Evolutionary conservation across 2,888 invertebrate species (phyloP).

Genomic region (Nyleta sp.): DNA sequence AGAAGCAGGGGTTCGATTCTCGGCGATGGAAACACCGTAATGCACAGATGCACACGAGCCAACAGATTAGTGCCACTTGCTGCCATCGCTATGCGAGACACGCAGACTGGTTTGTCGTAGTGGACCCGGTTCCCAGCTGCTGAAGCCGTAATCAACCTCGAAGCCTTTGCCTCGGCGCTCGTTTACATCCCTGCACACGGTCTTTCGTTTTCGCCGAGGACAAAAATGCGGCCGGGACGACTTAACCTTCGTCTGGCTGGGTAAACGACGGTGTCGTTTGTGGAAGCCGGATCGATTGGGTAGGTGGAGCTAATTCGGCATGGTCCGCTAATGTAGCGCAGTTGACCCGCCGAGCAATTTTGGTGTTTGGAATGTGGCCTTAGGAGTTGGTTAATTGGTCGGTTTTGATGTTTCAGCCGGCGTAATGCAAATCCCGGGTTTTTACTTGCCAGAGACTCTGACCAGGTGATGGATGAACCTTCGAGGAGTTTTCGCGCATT

Average conservation of each 20-base stretch:
- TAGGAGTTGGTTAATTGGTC: slow-evolving; percentile 9
- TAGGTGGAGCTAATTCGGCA: slow-evolving; percentile 12
- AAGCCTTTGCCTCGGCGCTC: slow-evolving; percentile 34
- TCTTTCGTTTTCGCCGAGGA: not conserved
- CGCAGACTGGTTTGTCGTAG: slow-evolving; percentile 44
- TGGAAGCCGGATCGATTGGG: slow-evolving; percentile 24
- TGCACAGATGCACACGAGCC: slow-evolving; percentile 70
- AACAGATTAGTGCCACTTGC: slow-evolving; percentile 73
- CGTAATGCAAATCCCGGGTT: not conserved
- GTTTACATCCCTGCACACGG: slow-evolving; percentile 28
- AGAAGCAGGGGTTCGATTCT: slow-evolving; percentile 69
- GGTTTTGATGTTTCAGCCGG: not conserved
- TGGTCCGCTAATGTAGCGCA: not conserved
- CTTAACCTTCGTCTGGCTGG: slow-evolving; percentile 13
- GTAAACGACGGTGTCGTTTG: slow-evolving; percentile 19
- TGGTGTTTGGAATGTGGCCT: slow-evolving; percentile 23
- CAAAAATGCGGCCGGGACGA: slow-evolving; percentile 26
- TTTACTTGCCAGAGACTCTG: no score
- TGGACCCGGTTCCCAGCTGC: slow-evolving; percentile 43
- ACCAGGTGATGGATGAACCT: no score
- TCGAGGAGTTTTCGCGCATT: no score
- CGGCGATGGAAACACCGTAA: slow-evolving; percentile 54
- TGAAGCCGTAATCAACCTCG: slow-evolving; percentile 41
- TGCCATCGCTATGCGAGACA: slow-evolving; percentile 52
- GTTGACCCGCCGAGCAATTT: slow-evolving; percentile 19